Conservation (phyloP, 2,888 invertebrate genomes). For the Aromia moschata region DNA sequence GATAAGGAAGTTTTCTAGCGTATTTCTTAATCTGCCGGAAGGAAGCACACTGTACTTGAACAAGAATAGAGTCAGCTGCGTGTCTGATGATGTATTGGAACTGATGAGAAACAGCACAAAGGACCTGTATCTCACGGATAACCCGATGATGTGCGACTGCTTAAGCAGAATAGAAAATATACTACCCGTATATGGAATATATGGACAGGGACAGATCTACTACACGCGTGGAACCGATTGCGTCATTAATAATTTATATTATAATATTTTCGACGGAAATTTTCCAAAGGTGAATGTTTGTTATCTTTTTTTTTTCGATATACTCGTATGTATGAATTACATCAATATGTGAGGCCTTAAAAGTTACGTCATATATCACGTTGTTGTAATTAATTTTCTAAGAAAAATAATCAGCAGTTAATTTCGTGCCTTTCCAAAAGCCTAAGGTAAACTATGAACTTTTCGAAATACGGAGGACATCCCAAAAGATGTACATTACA, state of each 20-base stretch:
- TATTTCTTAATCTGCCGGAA: constrained; percentile 36
- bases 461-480: too few species aligned
- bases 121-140: constrained; percentile 39
- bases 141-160: constrained; percentile 50
- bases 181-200: neutral
- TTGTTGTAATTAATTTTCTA: too few species aligned
- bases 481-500: too few species aligned
- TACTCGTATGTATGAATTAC: too few species aligned
- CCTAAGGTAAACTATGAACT: too few species aligned
- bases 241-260: neutral
- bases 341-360: too few species aligned
- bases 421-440: too few species aligned
- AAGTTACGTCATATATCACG: too few species aligned
- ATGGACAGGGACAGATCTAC: neutral
- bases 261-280: neutral
- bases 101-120: constrained; percentile 34
- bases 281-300: neutral
- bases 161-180: constrained; percentile 37
- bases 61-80: constrained; percentile 43
- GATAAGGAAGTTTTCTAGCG: constrained; percentile 33
- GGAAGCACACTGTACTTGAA: constrained; percentile 44
- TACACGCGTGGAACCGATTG: neutral
- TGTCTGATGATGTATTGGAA: constrained; percentile 46
- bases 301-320: neutral
- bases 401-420: too few species aligned